Evolutionary conservation across 2,113 vertebrate species (phyloP).

Genomic region (Corvus hawaiiensis): DNA sequence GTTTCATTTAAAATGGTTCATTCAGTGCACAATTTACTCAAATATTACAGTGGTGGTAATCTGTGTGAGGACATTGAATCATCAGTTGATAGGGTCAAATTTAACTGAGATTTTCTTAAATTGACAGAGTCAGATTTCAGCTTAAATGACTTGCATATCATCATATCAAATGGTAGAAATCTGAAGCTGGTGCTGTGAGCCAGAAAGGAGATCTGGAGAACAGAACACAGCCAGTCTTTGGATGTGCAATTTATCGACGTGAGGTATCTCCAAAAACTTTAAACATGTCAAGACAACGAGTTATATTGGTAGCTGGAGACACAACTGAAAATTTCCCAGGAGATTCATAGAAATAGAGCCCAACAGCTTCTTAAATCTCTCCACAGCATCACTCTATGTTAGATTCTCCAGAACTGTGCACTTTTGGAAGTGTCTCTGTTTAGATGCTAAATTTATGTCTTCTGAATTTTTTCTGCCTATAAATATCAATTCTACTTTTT

Average conservation of each 20-base stretch:
- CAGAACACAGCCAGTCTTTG: background rate
- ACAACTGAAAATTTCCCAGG: background rate
- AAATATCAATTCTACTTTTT: background rate
- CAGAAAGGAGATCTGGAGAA: background rate
- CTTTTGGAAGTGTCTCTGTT: background rate
- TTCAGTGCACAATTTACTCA: constrained; percentile 16
- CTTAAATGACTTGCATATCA: background rate
- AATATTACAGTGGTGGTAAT: background rate
- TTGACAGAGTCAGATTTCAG: background rate
- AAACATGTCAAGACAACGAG: background rate
- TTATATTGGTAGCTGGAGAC: background rate
- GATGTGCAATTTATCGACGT: background rate
- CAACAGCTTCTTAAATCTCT: background rate
- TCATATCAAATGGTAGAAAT: background rate
- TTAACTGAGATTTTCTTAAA: background rate
- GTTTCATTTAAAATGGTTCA: background rate
- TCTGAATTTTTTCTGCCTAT: background rate
- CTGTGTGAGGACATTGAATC: background rate
- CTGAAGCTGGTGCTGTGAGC: background rate
- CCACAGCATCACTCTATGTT: background rate
- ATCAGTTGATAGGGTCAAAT: background rate
- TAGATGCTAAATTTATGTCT: background rate
- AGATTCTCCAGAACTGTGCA: background rate
- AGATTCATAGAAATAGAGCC: background rate
- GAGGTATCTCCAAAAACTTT: background rate